Evolutionary conservation across 2,888 invertebrate species (phyloP), one percentile per base, ranked within the genome.

Genomic region (Nomada fabriciana): DNA sequence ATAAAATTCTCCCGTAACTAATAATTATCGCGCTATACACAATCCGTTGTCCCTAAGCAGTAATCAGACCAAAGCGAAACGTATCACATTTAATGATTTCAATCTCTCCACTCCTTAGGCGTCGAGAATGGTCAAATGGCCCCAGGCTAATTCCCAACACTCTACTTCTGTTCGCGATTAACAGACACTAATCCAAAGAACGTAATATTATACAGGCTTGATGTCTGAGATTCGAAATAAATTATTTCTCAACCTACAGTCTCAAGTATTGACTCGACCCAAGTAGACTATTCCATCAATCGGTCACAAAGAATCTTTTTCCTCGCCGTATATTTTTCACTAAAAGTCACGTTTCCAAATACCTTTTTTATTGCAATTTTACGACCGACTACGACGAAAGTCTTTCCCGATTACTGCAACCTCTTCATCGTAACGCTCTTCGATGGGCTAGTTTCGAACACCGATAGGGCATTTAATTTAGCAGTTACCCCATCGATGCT

Each of bases 131-230:
- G 15, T 5, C 23, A 15, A 7, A 15, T 9, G 10, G 23, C 63
- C 43, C 10, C 15, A 7, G 64, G 64, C 64, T 11, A n/a, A 64
- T 50, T 64, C 18, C 47, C 11, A 64, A 25, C 0, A 10, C 10
- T 42, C 11, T 7, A 25, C 63, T 29, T 69, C 42, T 70, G 83
- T 70, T 80, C 65, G 61, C 60, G 20, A 23, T 18, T n/a, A 29
- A 55, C 74, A 75, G 80, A 74, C 80, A 64, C 69, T 11, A 64
- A 69, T 75, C 55, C 5, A 36, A 36, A 7, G 76, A 60, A 68
- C 70, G 72, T 20, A 42, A 36, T 18, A 52, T n/a, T 15, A 52
- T 11, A 23, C 60, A 20, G 50, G 43, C 52, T 25, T 13, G 25
- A 23, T 55, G 42, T 11, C 60, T 11, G 29, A 59, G 76, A 64